Conservation (phyloP, 2,113 vertebrate genomes). For the Laterallus jamaicensis region DNA sequence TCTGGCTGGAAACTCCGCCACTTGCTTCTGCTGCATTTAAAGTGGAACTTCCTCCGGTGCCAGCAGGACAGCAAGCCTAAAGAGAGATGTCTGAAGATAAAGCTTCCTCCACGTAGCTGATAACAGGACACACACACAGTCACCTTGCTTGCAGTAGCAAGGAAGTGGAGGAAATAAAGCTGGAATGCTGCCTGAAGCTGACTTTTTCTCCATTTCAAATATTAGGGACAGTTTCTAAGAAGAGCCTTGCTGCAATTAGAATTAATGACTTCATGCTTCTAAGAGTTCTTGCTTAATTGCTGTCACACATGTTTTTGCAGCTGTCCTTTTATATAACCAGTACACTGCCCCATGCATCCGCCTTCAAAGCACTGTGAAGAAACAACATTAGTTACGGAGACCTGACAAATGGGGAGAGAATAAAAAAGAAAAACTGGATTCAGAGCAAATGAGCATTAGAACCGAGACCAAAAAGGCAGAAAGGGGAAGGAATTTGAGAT, state of each 20-base stretch:
- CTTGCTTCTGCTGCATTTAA: not conserved
- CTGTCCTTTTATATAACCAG: constrained; percentile 59
- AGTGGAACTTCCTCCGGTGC: not conserved
- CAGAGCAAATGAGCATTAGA: not conserved
- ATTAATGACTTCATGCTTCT: constrained; percentile 48
- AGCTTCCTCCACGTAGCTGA: not conserved
- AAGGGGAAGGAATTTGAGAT: not conserved
- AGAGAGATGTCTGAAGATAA: not conserved
- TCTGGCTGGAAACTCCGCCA: not conserved
- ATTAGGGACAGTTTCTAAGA: constrained; percentile 41
- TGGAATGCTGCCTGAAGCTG: not conserved
- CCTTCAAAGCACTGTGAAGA: constrained; percentile 1
- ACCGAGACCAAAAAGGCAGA: not conserved
- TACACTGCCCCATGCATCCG: constrained; percentile 6
- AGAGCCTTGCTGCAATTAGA: constrained; percentile 13
- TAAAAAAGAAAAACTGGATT: not conserved
- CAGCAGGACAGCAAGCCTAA: not conserved
- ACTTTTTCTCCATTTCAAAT: constrained; percentile 9
- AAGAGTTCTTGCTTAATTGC: constrained; percentile 52
- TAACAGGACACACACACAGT: not conserved
- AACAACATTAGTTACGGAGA: constrained; percentile 1
- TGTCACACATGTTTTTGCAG: constrained; percentile 66
- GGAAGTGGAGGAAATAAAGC: not conserved
- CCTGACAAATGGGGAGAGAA: not conserved
- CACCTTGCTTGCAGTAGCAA: not conserved